Conservation (phyloP, 2,797 vertebrate genomes). For the Ptychadena robeensis region DNA sequence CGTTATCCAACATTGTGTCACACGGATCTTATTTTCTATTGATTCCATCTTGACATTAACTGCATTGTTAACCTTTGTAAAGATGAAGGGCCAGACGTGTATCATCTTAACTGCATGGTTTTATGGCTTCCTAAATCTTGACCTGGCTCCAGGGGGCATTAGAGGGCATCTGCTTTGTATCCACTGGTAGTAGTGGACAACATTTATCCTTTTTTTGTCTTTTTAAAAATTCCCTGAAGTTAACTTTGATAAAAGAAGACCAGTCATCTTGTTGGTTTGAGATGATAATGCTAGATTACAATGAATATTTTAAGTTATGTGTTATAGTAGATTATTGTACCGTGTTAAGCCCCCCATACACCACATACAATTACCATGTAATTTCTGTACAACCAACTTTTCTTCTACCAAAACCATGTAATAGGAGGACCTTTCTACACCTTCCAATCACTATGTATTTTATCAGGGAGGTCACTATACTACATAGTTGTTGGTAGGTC, state of each 20-base stretch:
- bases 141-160: conserved; percentile 37
- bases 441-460: too few relatives aligned
- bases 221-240: neutral
- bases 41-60: conserved; percentile 61
- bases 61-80: conserved; percentile 59
- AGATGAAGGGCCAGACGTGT: conserved; percentile 44
- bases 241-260: neutral
- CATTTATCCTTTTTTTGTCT: neutral
- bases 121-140: conserved; percentile 48
- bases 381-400: too few relatives aligned
- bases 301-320: too few relatives aligned
- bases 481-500: too few relatives aligned
- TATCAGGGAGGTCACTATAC: too few relatives aligned
- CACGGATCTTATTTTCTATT: conserved; percentile 58
- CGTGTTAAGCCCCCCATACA: too few relatives aligned
- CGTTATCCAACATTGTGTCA: conserved; percentile 52
- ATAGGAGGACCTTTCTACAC: too few relatives aligned
- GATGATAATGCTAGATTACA: neutral
- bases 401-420: too few relatives aligned
- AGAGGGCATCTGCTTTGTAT: conserved; percentile 2
- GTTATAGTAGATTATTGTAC: too few relatives aligned
- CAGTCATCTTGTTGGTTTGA: neutral
- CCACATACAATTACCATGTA: too few relatives aligned
- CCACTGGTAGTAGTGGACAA: neutral
- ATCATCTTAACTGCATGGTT: conserved; percentile 52